Evolutionary conservation across 2,113 vertebrate genomes (phyloP).

Genomic region (Amblyornis subalaris): DNA sequence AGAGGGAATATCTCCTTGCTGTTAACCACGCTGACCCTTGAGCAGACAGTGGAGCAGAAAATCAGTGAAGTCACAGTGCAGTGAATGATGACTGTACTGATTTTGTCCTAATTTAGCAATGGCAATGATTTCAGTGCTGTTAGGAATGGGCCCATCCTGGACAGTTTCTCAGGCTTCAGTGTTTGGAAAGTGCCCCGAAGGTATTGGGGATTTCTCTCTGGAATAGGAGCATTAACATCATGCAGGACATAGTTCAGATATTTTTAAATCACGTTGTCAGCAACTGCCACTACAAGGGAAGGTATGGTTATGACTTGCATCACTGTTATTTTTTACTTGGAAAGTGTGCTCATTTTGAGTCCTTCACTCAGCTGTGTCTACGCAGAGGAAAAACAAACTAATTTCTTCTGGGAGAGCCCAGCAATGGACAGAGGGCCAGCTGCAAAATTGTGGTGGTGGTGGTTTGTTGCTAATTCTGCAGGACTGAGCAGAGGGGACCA

Average conservation of each 20-base stretch:
- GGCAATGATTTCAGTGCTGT: background rate
- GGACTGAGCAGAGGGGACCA: background rate
- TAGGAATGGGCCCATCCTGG: background rate
- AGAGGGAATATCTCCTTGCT: background rate
- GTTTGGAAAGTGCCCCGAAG: background rate
- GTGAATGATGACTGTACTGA: background rate
- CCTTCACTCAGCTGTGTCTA: background rate
- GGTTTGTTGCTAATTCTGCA: slow-evolving; percentile 35
- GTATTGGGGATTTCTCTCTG: background rate
- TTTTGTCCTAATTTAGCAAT: background rate
- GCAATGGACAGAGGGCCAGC: slow-evolving; percentile 8
- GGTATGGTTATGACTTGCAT: slow-evolving; percentile 4
- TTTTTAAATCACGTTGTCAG: background rate
- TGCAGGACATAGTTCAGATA: background rate
- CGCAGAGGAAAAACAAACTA: slow-evolving; percentile 22
- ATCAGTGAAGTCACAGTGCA: background rate
- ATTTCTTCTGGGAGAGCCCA: background rate
- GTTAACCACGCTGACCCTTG: background rate
- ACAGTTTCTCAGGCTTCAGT: background rate
- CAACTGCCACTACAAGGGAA: background rate
- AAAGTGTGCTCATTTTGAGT: slow-evolving; percentile 4
- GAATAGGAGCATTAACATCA: background rate
- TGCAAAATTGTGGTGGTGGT: background rate
- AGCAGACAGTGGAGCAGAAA: background rate
- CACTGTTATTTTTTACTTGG: slow-evolving; percentile 14